Percentiles rank a stretch among this genome's conserved stretches.
These are phyloP conservation scores for Acanthosepion esculentum DNA, from an alignment of 2,888 invertebrate genomes.

Conservation along the genomic window DNA sequence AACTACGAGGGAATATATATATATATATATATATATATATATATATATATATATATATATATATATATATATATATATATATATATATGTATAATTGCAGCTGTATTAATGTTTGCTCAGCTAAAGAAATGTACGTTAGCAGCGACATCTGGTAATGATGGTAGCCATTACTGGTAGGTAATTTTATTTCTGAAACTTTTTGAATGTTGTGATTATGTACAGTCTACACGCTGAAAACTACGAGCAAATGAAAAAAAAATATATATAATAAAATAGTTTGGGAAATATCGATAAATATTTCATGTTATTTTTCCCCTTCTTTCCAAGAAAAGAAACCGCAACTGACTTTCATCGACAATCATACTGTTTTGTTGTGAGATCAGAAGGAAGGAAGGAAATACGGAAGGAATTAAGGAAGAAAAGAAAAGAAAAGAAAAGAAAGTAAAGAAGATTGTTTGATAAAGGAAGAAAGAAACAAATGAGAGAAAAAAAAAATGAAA, in stretches of 20 bases:
- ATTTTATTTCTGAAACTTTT: not conserved
- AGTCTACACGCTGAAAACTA: slow-evolving; percentile 33
- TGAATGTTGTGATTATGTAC: not conserved
- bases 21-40: not conserved
- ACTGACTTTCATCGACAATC: not conserved
- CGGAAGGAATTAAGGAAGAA: not conserved
- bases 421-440: not conserved
- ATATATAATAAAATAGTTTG: not conserved
- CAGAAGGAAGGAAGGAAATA: not conserved
- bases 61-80: not conserved
- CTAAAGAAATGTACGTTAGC: slow-evolving; percentile 33
- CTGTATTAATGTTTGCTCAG: slow-evolving; percentile 25
- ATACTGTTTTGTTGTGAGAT: not conserved
- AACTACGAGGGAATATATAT: slow-evolving; percentile 2
- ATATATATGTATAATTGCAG: not conserved
- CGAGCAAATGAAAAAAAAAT: not conserved
- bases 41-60: not conserved
- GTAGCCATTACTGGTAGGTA: not conserved
- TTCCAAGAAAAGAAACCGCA: not conserved
- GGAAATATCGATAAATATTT: not conserved
- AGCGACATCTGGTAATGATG: slow-evolving; percentile 11
- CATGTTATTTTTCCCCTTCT: not conserved
- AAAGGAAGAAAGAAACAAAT: not conserved
- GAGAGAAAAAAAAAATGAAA: not conserved
- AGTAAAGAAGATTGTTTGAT: no score